Percentiles rank a stretch among this genome's conserved stretches.
Conservation (phyloP, 2,113 vertebrate genomes). For the Ciconia maguari region DNA sequence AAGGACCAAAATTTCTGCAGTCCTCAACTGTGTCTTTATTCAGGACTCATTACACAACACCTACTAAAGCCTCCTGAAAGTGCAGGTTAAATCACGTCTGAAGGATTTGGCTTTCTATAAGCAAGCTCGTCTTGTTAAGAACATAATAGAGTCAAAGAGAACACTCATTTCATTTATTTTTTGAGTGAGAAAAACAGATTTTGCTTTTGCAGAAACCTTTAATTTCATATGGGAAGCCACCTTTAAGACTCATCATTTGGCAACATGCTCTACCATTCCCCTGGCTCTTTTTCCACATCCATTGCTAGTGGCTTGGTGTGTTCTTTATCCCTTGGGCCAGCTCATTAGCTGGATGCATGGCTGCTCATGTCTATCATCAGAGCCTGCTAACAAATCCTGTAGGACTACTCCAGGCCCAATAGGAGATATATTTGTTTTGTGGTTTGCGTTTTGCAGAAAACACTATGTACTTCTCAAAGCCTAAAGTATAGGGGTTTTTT, state of each 20-base stretch:
- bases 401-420: constrained; percentile 38
- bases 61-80: constrained; percentile 12
- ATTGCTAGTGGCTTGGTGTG: constrained; percentile 39
- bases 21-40: constrained; percentile 11
- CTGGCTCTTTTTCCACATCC: constrained; percentile 35
- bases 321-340: constrained; percentile 58
- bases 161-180: constrained; percentile 58
- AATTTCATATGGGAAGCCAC: constrained; percentile 53
- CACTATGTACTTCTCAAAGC: constrained; percentile 27
- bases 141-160: constrained; percentile 61
- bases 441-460: constrained; percentile 58
- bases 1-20: constrained; percentile 24
- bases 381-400: constrained; percentile 49
- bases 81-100: constrained; percentile 12
- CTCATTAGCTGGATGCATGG: constrained; percentile 64
- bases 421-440: constrained; percentile 63
- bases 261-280: background rate
- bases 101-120: constrained; percentile 41
- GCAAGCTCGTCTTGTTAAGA: constrained; percentile 62
- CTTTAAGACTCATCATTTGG: constrained; percentile 62
- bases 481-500: background rate
- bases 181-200: constrained; percentile 54
- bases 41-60: constrained; percentile 8
- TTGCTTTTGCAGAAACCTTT: constrained; percentile 34
- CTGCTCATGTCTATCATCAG: constrained; percentile 49